phyloP scores from a whole-genome alignment of 2,888 invertebrate species.

The Chouioia cunea region DNA sequence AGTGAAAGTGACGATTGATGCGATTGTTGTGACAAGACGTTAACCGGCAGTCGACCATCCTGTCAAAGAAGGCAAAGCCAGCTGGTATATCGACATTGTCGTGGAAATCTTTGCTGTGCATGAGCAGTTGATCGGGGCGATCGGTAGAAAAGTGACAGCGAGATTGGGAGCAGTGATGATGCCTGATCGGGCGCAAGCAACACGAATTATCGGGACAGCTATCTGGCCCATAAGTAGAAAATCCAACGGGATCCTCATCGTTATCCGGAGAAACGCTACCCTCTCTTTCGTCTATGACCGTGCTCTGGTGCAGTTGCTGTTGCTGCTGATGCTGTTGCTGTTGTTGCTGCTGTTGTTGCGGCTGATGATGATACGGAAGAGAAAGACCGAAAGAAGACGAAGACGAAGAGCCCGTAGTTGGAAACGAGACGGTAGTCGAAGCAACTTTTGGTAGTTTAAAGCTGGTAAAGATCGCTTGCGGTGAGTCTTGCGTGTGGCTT shows the following conservation, averaged over 20 bases:
- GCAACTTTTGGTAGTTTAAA: slow-evolving; percentile 87
- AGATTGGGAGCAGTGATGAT: slow-evolving; percentile 88
- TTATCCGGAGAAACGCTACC: slow-evolving; percentile 64
- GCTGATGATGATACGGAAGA: too few relatives aligned
- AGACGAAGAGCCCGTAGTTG: neutral
- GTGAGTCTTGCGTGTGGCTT: slow-evolving; percentile 75
- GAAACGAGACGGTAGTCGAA: slow-evolving; percentile 23
- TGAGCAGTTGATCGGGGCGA: slow-evolving; percentile 80
- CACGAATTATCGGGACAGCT: slow-evolving; percentile 83
- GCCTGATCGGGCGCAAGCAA: slow-evolving; percentile 76
- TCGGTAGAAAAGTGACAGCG: slow-evolving; percentile 88
- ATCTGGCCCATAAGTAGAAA: slow-evolving; percentile 62
- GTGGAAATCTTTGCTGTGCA: slow-evolving; percentile 89
- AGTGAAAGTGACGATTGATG: slow-evolving; percentile 83
- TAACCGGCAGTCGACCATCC: slow-evolving; percentile 78
- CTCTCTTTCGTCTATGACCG: slow-evolving; percentile 57
- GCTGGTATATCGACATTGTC: slow-evolving; percentile 85
- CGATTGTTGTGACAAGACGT: slow-evolving; percentile 78
- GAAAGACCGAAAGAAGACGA: slow-evolving; percentile 21
- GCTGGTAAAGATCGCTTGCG: slow-evolving; percentile 93
- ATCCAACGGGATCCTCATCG: slow-evolving; percentile 67
- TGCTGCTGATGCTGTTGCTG: too few relatives aligned
- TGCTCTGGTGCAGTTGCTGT: slow-evolving; percentile 43
- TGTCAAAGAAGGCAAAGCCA: slow-evolving; percentile 88
- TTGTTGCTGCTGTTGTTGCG: too few relatives aligned